phyloP scores from a whole-genome alignment of 2,113 vertebrate genomes.

The Tetraodon nigroviridis region DNA sequence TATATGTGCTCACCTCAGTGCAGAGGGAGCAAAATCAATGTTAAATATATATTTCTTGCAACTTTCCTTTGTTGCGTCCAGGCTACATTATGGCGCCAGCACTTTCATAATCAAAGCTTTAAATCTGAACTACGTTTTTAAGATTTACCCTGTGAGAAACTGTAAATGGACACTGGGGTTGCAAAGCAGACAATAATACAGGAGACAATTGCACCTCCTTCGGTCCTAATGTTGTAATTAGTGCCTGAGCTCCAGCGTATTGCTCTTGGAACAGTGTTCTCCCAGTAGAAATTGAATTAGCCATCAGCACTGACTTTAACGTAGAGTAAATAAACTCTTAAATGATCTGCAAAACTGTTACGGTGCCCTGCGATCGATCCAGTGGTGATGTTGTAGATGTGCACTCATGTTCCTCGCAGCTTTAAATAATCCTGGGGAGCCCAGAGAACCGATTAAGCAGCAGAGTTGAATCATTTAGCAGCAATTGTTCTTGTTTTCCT shows the following conservation, averaged over 20 bases:
- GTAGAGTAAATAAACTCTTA: conserved; percentile 57
- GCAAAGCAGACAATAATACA: conserved; percentile 38
- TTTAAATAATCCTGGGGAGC: conserved; percentile 16
- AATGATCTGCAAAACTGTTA: conserved; percentile 44
- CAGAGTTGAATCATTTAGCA: conserved; percentile 1
- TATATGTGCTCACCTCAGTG: no score
- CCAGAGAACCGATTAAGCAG: conserved; percentile 8
- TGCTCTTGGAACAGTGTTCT: conserved; percentile 36
- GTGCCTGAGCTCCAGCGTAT: conserved; percentile 34
- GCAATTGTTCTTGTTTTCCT: neutral
- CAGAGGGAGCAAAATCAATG: no score
- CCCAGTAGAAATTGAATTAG: conserved; percentile 49
- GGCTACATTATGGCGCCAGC: no score
- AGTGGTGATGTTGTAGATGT: conserved; percentile 38
- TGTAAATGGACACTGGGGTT: conserved; percentile 27
- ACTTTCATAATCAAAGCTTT: no score
- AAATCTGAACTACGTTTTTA: conserved; percentile 11
- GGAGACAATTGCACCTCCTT: conserved; percentile 33
- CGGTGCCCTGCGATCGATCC: conserved; percentile 37
- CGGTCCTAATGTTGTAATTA: conserved; percentile 57
- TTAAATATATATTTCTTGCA: no score
- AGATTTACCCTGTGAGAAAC: conserved; percentile 14
- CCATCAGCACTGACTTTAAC: conserved; percentile 47
- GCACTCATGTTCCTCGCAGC: conserved; percentile 18
- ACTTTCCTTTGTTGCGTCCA: no score